Percentiles rank a stretch among this genome's conserved stretches.
Evolutionary conservation across 2,888 invertebrate genomes (phyloP).

Genomic region (Andrena haemorrhoa): DNA sequence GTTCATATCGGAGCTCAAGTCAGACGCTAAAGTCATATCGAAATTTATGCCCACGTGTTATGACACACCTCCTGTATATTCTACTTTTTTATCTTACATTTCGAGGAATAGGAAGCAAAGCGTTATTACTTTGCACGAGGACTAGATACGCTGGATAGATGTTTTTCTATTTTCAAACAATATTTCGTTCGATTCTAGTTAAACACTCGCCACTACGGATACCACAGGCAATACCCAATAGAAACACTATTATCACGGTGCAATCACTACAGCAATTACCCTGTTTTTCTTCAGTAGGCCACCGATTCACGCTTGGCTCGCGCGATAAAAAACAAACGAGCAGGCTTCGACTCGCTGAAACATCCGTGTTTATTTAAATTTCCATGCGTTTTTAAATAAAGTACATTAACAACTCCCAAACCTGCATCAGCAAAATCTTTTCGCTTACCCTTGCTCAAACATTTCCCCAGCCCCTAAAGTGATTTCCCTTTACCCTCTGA

Average conservation of each 20-base stretch:
- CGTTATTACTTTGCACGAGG: background rate
- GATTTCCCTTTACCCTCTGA: no score
- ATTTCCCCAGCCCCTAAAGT: no score
- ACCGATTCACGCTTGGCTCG: conserved; percentile 4
- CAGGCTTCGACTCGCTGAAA: no score
- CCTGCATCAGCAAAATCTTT: no score
- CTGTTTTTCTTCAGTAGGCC: conserved; percentile 17
- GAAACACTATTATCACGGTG: conserved; percentile 8
- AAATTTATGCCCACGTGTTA: background rate
- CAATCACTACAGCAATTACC: background rate
- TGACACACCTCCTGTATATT: background rate
- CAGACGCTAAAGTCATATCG: background rate
- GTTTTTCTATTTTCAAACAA: background rate
- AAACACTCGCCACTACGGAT: background rate
- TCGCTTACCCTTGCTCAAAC: no score
- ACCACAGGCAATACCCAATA: background rate
- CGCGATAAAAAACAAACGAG: background rate
- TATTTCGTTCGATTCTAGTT: background rate
- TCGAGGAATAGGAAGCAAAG: background rate
- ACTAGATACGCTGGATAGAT: background rate
- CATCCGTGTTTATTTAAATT: background rate
- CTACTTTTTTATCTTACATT: background rate
- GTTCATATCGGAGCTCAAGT: background rate
- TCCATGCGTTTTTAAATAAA: background rate
- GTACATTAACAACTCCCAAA: background rate